Base-by-base conservation (phyloP, 1,140 invertebrate species). In the Aphidius ervi region DNA sequence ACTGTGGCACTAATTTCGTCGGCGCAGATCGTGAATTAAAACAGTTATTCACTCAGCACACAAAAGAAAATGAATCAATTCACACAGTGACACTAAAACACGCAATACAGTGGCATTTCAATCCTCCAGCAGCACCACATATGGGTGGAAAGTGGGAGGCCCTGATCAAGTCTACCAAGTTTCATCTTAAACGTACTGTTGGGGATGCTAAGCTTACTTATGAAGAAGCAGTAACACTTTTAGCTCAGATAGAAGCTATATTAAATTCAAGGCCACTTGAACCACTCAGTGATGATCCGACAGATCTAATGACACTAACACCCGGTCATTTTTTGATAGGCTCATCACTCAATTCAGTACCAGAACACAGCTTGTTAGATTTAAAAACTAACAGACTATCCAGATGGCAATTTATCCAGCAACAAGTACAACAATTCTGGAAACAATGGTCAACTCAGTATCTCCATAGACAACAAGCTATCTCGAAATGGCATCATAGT, bases 1-100 rank as follows among this genome's bases (percentile, higher is more conserved):
- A 65, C 40, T 53, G 52, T 9, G 66, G 52, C 6, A 65, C 63
- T 5, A 67, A 57, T 16, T 61, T 67, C 23, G 23, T 40, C 9
- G 66, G 66, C 4, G 61, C 59, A 42, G 43, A 55, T 9, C 9
- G 9, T 5, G 31, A 6, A 5, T n/a, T 63, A 5, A 46, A 42
- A n/a, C 1, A 47, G 10, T 5, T 62, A 6, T 56, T 56, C 10
- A 42, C 47, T 5, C 16, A 58, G 7, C 6, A 8, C 39, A 42
- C 57, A 8, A 8, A 23, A 37, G 43, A 57, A 16, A 23, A 23
- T 23, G 3, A 23, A 23, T 23, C 23, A 3, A 23, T 23, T 3
- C 23, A 23, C 16, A 57, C 37, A 23, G 16, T 8, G 6, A 16
- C 16, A 49, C 9, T 6, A 42, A 2, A 23, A 31, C 23, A 50